Conservation (phyloP, 2,888 invertebrate genomes). For the Cremastinae sp. region DNA sequence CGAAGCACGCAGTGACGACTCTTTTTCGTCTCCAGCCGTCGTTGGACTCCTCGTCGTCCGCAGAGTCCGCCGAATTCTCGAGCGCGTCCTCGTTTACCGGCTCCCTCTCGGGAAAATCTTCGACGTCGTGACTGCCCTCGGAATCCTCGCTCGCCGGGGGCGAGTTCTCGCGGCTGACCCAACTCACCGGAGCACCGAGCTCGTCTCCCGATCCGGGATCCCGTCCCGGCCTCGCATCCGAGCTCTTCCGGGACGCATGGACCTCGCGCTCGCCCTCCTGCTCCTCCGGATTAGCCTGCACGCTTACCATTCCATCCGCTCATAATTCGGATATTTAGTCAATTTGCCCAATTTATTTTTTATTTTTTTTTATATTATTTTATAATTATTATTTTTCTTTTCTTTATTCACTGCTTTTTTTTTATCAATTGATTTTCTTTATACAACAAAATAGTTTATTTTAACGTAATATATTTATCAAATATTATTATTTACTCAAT, state of each 20-base stretch:
- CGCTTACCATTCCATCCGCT: conserved; percentile 63
- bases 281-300: conserved; percentile 51
- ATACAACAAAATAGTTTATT: too few species aligned
- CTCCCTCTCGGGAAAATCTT: conserved; percentile 45
- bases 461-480: too few species aligned
- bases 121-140: conserved; percentile 20
- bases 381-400: not conserved
- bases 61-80: conserved; percentile 23
- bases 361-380: conserved; percentile 5
- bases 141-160: too few species aligned
- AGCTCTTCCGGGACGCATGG: conserved; percentile 41
- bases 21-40: conserved; percentile 44
- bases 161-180: too few species aligned
- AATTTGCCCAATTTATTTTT: not conserved
- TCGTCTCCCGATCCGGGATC: conserved; percentile 30
- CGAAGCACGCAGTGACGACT: conserved; percentile 42
- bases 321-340: conserved; percentile 46
- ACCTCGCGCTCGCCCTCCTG: conserved; percentile 32
- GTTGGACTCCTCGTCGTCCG: conserved; percentile 53
- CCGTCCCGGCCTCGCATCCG: conserved; percentile 10
- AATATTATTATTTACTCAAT: too few species aligned
- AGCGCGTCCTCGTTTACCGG: conserved; percentile 13
- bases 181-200: conserved; percentile 4
- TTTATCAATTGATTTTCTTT: too few species aligned
- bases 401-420: too few species aligned